Evolutionary conservation across 2,113 vertebrate species (phyloP).

Genomic region (Anas platyrhynchos): DNA sequence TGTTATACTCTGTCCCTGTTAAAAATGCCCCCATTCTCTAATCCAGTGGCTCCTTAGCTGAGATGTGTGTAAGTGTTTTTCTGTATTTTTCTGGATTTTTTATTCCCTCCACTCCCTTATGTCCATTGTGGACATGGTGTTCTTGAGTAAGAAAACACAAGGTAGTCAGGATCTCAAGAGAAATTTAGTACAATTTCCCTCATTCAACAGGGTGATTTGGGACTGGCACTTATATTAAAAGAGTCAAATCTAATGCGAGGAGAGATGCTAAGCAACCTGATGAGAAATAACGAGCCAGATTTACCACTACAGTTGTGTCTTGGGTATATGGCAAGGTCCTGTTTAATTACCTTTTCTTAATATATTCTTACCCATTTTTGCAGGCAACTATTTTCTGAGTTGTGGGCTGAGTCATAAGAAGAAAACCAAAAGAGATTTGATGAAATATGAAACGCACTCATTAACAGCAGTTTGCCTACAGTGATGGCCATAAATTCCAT

Average conservation of each 20-base stretch:
- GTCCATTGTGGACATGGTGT: background rate
- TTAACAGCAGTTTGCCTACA: constrained; percentile 72
- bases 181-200: background rate
- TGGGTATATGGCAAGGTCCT: background rate
- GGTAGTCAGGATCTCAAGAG: background rate
- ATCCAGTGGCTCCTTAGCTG: background rate
- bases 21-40: background rate
- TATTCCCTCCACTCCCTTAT: background rate
- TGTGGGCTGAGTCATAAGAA: constrained; percentile 58
- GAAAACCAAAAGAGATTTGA: constrained; percentile 67
- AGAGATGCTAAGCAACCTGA: background rate
- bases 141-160: background rate
- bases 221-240: background rate
- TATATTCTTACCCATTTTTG: background rate
- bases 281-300: background rate
- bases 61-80: background rate
- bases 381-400: constrained; percentile 41
- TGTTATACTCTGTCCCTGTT: background rate
- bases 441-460: constrained; percentile 66
- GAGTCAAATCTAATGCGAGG: background rate
- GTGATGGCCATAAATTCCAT: constrained; percentile 72
- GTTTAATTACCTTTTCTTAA: constrained; percentile 37
- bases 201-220: background rate
- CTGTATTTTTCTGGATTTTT: background rate
- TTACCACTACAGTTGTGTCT: background rate